Evolutionary conservation across 1,140 invertebrate genomes (phyloP), one percentile per base, ranked within the genome.

Genomic region (Drosophila fuyamai): DNA sequence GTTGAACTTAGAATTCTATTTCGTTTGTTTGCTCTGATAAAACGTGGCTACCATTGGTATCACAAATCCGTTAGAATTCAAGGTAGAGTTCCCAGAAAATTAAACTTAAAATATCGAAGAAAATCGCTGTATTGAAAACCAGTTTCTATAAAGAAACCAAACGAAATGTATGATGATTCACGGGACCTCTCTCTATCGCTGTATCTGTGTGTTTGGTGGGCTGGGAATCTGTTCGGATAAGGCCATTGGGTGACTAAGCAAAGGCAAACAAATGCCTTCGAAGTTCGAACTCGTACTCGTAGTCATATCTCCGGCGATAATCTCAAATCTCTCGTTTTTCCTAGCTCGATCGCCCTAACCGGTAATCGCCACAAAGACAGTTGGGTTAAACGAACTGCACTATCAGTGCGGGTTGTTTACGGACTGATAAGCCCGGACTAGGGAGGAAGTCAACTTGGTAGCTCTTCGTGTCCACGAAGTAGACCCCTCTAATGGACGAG

Each of bases 131-230:
- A 38, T 10, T 40, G 13, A 43, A 70, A 71, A 71, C 67, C 67
- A 55, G 67, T 71, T 71, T 71, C 50, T 38, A 50, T 36, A 66
- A 40, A 41, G 60, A 55, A 36, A 46, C 43, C 38, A 43, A 61
- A 35, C 43, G 46, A 67, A 61, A 43, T 63, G 56, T 44, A 60
- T 36, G 63, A 70, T 71, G 67, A 71, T 70, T 71, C 67, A 71
- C 41, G 14, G 13, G 2, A 5, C 16, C 16, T 18, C 43, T 32
- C 27, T 32, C 47, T 14, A 16, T 51, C 27, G 29, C 7, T 35
- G 29, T 16, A 29, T 14, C 48, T 44, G 18, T 35, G 27, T 23
- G 41, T 57, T 23, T 35, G 38, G 14, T 47, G 46, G 51, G 38
- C 27, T 57, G 50, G 50, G 65, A 46, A 70, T 71, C 67, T 57